Base-by-base conservation (phyloP, 2,113 vertebrate genomes). In the Festucalex cinctus region DNA sequence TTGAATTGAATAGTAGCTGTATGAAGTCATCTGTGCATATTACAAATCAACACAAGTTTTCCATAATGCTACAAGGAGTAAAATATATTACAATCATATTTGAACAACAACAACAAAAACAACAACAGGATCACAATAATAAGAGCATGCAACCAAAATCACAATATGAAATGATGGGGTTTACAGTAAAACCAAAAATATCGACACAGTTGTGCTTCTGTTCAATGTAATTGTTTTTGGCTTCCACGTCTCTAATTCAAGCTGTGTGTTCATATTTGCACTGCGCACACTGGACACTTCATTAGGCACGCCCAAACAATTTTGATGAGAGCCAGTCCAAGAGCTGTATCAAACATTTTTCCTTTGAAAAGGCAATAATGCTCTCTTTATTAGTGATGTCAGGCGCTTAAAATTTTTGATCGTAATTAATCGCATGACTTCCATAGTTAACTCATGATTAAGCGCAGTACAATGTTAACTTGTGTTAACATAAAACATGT, bases 241-340 rank as follows among this genome's bases (percentile, higher is more conserved):
- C 39, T 41, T 9, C 12, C 41, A 3, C 44, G 72, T 79, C 64
- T 65, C 69, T 78, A 85, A 78, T 71, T 68, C 77, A 73, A 49
- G 20, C 65, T 68, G 51, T 69, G 28, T 71, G 65, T 78, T 48
- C 58, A 74, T 6, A 76, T 68, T 68, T 64, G 66, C 41, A 76
- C 58, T 35, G 9, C 53, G 28, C 14, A 35, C 28, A 58, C 56
- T 58, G 58, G 19, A 37, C n/a, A 41, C 12, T 5, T 36, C 35
- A 59, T 36, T 59, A 36, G 57, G 57, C n/a, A 59, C 32, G 37
- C 57, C 1, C 17, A 9, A 19, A 19, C 9, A 20, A 35, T 58
- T 28, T 81, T 80, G 83, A 78, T 76, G 63, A 80, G 70, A 75
- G 77, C 83, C 20, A 61, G 73, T 83, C 83, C 48, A 61, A 39